Base-by-base conservation (phyloP, 1,140 invertebrate species). In the Dreissena rostriformis region DNA sequence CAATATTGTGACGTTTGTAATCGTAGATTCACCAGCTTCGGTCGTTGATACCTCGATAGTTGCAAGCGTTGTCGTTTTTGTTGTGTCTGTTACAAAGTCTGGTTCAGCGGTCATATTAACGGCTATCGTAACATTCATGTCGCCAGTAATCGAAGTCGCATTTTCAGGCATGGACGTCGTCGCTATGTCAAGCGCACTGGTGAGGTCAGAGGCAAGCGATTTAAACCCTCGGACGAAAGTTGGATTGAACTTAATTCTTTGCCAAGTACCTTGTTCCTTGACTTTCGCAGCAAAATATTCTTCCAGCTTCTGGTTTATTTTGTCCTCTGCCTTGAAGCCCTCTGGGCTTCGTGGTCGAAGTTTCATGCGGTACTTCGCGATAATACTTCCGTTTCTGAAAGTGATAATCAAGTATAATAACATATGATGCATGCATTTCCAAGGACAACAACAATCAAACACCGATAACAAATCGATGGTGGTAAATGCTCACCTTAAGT, bases 321-420 rank as follows among this genome's bases (percentile, higher is more conserved):
- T 73, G 0, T 57, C 57, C 65, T 81, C 70, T 24, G 57, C 22
- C 52, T 79, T 79, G 14, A 79, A 70, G 0, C n/a, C 24, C 10
- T 79, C 77, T 0, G 39, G 15, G 22, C n/a, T 53, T 28, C 68
- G 28, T 24, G 79, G 67, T 17, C 51, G 14, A 10, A 81, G 68
- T 65, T 73, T 61, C 11, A 81, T 29, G 15, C 79, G n/a, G 52
- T 63, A 72, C 49, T 57, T 72, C 5, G 67, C 79, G 17, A 68
- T 65, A 0, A 81, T 52, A 66, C 79, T 81, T 73, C 79, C 79
- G 70, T 81, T 81, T n/a, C 79, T 81, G 70, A 72, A 80, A 71
- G 49, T 72, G 11, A 72, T 49, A 29, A 71, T 72, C 10, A 51
- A 72, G 6, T 29, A n/a, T 61, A 24, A 61, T 2, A n/a, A 24